Conservation (phyloP, 1,140 invertebrate species). For the Caenorhabditis briggsae region DNA sequence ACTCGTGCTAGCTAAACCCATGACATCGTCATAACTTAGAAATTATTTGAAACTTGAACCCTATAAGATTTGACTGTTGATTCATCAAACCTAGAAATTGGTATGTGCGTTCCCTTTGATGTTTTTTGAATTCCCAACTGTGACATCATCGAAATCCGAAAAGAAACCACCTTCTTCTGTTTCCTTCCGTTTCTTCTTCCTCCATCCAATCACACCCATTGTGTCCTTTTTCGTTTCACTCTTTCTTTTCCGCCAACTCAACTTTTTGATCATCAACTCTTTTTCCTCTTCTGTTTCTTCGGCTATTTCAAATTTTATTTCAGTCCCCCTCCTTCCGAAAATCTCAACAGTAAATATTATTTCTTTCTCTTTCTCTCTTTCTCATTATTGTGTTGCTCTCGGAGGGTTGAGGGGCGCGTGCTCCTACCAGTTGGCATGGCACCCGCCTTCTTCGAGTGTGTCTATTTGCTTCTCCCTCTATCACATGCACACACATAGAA, state of each 20-base stretch:
- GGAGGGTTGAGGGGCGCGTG: slow-evolving; percentile 16
- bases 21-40: too few relatives aligned
- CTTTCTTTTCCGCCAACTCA: slow-evolving; percentile 36
- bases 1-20: too few relatives aligned
- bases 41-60: too few relatives aligned
- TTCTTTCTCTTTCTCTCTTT: slow-evolving; percentile 6
- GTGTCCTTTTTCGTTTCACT: neutral
- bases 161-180: slow-evolving; percentile 6
- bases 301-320: slow-evolving; percentile 10
- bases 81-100: too few relatives aligned
- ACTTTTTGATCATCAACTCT: neutral
- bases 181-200: neutral
- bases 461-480: slow-evolving; percentile 43
- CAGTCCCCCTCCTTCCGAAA: neutral
- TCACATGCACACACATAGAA: slow-evolving; percentile 21
- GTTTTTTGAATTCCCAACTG: too few relatives aligned
- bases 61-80: too few relatives aligned
- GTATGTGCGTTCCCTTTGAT: too few relatives aligned
- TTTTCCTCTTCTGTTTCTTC: slow-evolving; percentile 14
- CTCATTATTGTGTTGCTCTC: slow-evolving; percentile 1
- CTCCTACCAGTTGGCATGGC: slow-evolving; percentile 55
- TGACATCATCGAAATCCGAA: neutral
- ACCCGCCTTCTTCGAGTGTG: slow-evolving; percentile 44
- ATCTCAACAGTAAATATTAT: slow-evolving; percentile 50
- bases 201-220: slow-evolving; percentile 44